A percentile compares a stretch with the other conserved stretches of the same genome.
phyloP scores from a whole-genome alignment of 2,113 vertebrate genomes.

The Brachionichthys hirsutus region DNA sequence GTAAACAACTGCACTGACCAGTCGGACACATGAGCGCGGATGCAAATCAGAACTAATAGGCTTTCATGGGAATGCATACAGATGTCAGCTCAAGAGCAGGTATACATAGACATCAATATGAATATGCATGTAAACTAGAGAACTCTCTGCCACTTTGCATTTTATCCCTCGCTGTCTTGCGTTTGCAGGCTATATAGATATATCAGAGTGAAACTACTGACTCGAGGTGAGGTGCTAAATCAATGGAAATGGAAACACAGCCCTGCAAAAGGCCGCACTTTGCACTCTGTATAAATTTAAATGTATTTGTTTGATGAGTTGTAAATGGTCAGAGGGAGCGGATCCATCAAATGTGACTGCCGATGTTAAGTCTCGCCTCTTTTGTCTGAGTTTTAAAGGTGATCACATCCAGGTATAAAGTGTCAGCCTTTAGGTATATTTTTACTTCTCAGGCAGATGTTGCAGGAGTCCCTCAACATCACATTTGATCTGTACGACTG shows the following conservation, averaged over 20 bases:
- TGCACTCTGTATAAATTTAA: conserved; percentile 38
- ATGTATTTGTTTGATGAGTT: conserved; percentile 45
- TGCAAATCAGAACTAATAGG: conserved; percentile 30
- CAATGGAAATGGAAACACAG: conserved; percentile 41
- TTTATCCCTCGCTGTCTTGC: conserved; percentile 3
- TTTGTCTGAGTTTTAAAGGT: background rate
- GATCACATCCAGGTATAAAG: conserved; percentile 1
- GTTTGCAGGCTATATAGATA: conserved; percentile 24
- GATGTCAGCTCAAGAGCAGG: conserved; percentile 4
- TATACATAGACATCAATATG: background rate
- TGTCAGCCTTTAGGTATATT: conserved; percentile 7
- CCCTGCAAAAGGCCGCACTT: conserved; percentile 28
- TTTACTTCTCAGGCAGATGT: conserved; percentile 23
- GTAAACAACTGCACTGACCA: conserved; percentile 21
- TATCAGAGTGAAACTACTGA: conserved; percentile 44
- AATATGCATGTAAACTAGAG: background rate
- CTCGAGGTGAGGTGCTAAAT: conserved; percentile 47
- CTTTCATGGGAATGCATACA: conserved; percentile 29
- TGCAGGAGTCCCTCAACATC: background rate
- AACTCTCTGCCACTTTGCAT: background rate
- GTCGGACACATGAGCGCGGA: conserved; percentile 2
- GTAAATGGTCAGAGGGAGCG: conserved; percentile 32
- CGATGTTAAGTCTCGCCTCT: conserved; percentile 11
- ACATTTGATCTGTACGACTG: no score
- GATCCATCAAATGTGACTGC: conserved; percentile 33